A percentile compares a stretch with the other conserved stretches of the same genome.
Evolutionary conservation across 1,140 invertebrate genomes (phyloP).

Genomic region (Formica selysi): DNA sequence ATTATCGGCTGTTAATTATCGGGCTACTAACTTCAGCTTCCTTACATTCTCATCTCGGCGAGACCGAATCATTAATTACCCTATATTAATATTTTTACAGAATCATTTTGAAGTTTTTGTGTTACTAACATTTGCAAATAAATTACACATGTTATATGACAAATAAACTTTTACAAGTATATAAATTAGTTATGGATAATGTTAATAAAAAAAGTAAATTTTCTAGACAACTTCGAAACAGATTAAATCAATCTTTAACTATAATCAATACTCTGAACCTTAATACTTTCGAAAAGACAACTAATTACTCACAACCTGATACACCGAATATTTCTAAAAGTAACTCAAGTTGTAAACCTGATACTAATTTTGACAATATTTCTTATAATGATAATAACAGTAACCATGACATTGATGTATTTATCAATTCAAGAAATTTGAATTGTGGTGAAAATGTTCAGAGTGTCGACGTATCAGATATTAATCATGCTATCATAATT

Average conservation of each 20-base stretch:
- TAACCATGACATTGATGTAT: neutral
- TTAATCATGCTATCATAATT: neutral
- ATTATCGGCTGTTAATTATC: too few species aligned
- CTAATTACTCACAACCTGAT: neutral
- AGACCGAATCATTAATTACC: too few species aligned
- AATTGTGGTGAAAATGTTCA: constrained; percentile 1
- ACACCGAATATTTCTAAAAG: neutral
- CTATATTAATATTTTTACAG: too few species aligned
- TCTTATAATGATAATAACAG: constrained; percentile 15
- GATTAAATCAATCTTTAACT: constrained; percentile 24
- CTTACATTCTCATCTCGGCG: too few species aligned
- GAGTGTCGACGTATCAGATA: neutral
- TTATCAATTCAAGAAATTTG: constrained; percentile 5
- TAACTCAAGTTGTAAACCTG: neutral
- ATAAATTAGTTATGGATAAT: neutral
- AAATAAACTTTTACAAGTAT: too few species aligned
- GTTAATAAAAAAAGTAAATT: constrained; percentile 22
- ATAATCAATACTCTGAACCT: neutral
- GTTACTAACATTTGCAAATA: too few species aligned
- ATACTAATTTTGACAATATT: constrained; percentile 22
- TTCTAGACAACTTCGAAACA: constrained; percentile 4
- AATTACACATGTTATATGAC: too few species aligned
- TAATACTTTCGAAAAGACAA: neutral
- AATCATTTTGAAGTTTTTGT: too few species aligned
- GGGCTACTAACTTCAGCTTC: too few species aligned